Conservation (phyloP, 2,888 invertebrate genomes). For the Sarcophaga rosellei region DNA sequence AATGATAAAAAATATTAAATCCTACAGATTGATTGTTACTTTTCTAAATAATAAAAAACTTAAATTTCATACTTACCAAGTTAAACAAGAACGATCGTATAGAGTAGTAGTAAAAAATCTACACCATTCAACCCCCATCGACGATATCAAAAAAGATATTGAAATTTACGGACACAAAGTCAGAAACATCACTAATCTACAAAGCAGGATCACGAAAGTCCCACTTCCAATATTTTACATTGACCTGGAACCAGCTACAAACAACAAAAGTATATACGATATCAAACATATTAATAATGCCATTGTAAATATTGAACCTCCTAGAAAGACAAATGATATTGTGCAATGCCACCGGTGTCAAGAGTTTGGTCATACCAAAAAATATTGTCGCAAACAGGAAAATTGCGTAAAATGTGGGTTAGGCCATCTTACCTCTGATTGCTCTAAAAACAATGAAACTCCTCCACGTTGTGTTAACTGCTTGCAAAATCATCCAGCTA, state of each 20-base stretch:
- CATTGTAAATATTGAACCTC: neutral
- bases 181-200: neutral
- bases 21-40: neutral
- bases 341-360: constrained; percentile 10
- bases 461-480: constrained; percentile 14
- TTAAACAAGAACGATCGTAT: too few relatives aligned
- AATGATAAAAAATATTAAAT: neutral
- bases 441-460: constrained; percentile 15
- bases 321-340: neutral
- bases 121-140: constrained; percentile 2
- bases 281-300: neutral
- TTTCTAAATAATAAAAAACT: too few relatives aligned
- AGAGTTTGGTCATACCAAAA: constrained; percentile 16
- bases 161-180: constrained; percentile 5
- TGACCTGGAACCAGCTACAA: neutral
- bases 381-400: neutral
- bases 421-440: constrained; percentile 6
- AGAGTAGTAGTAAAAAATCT: neutral
- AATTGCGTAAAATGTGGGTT: neutral
- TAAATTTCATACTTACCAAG: too few relatives aligned
- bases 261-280: constrained; percentile 3
- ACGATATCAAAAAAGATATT: neutral
- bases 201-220: neutral
- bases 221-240: neutral
- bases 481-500: neutral